Conservation (phyloP, 1,140 invertebrate species). For the Brachionus plicatilis region DNA sequence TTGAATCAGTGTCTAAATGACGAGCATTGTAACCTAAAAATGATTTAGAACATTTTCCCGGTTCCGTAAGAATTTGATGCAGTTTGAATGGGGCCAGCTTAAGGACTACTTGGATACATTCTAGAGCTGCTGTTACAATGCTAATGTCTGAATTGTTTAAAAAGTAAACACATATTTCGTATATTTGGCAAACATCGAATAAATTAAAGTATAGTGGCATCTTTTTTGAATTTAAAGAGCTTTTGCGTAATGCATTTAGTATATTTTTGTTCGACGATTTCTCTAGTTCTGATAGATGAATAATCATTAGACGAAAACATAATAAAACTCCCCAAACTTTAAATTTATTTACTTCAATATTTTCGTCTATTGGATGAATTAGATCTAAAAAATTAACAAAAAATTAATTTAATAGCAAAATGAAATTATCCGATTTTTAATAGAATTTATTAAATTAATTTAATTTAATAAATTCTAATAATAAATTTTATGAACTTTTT, state of each 20-base stretch:
- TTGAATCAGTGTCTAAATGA: not conserved
- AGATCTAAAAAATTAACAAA: slow-evolving; percentile 53
- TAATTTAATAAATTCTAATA: no score
- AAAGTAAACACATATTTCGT: slow-evolving; percentile 72
- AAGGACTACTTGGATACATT: slow-evolving; percentile 70
- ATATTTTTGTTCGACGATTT: slow-evolving; percentile 41
- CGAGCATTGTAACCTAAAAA: slow-evolving; percentile 44
- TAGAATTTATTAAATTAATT: no score
- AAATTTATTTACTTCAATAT: slow-evolving; percentile 52
- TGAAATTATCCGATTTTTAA: no score
- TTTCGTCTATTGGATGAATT: slow-evolving; percentile 59
- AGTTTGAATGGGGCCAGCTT: slow-evolving; percentile 64
- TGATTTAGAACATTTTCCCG: slow-evolving; percentile 58
- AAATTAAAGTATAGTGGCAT: slow-evolving; percentile 43
- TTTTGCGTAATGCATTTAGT: not conserved
- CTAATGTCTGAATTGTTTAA: slow-evolving; percentile 70
- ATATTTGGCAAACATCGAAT: slow-evolving; percentile 62
- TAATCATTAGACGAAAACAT: slow-evolving; percentile 63
- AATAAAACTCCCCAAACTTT: slow-evolving; percentile 62
- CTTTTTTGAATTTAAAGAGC: not conserved
- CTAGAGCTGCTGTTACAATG: slow-evolving; percentile 73
- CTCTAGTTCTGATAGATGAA: slow-evolving; percentile 53
- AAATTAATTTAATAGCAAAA: slow-evolving; percentile 40
- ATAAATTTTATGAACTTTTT: no score
- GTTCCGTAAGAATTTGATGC: slow-evolving; percentile 60